A percentile compares a stretch with the other conserved stretches of the same genome.
These are phyloP conservation scores for Noctilio leporinus DNA, from an alignment of 2,113 vertebrate genomes.

Conservation along the genomic window DNA sequence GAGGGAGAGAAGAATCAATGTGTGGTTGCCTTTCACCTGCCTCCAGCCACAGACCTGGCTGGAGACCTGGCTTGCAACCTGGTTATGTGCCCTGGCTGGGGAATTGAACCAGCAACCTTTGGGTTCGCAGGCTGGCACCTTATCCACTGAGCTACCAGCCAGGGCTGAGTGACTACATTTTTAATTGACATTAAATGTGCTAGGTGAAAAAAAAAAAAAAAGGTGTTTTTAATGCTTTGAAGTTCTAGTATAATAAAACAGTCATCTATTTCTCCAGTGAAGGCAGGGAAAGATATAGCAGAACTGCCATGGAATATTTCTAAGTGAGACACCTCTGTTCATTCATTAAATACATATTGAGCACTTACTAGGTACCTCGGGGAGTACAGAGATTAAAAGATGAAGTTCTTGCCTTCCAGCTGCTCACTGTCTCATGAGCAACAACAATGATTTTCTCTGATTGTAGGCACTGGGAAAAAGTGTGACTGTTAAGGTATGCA, in stretches of 20 bases:
- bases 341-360: not conserved
- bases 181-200: not conserved
- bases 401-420: not conserved
- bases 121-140: too few relatives aligned
- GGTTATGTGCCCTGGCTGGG: too few relatives aligned
- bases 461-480: not conserved
- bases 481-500: not conserved
- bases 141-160: too few relatives aligned
- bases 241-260: not conserved
- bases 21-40: too few relatives aligned
- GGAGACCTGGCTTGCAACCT: too few relatives aligned
- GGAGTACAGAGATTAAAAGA: not conserved
- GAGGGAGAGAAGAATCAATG: too few relatives aligned
- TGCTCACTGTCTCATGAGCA: not conserved
- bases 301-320: not conserved
- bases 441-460: not conserved
- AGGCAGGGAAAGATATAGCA: not conserved
- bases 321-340: not conserved
- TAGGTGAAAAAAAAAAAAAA: not conserved
- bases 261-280: not conserved
- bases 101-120: too few relatives aligned
- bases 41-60: too few relatives aligned
- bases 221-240: not conserved
- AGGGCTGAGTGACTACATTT: conserved; percentile 3
- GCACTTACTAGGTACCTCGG: not conserved